Evolutionary conservation across 2,888 invertebrate species (phyloP).

Genomic region (Geophilus truncorum): DNA sequence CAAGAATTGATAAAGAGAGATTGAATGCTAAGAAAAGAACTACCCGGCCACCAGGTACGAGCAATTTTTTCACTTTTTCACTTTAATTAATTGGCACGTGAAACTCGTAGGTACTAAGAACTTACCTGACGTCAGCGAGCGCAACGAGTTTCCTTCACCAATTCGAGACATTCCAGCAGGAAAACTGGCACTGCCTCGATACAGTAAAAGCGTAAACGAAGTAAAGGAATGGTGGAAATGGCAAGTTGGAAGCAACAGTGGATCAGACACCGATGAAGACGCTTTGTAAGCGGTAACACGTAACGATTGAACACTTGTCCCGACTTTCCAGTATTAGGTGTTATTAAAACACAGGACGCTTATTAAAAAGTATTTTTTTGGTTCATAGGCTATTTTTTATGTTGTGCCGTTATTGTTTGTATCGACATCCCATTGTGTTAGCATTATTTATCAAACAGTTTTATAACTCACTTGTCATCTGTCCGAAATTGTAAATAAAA

Average conservation of each 20-base stretch:
- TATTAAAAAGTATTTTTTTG: not conserved
- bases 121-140: conserved; percentile 57
- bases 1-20: conserved; percentile 46
- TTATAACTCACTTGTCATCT: not conserved
- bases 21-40: conserved; percentile 47
- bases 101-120: conserved; percentile 41
- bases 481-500: not conserved
- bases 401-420: conserved; percentile 5
- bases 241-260: conserved; percentile 58
- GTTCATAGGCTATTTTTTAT: not conserved
- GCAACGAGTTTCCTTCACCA: conserved; percentile 40
- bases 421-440: not conserved
- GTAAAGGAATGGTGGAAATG: conserved; percentile 81
- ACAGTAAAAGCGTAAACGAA: conserved; percentile 61
- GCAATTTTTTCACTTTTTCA: not conserved
- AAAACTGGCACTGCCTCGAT: conserved; percentile 50
- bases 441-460: not conserved
- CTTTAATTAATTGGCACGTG: not conserved
- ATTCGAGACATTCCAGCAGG: conserved; percentile 31
- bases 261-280: conserved; percentile 38
- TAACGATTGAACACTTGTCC: not conserved
- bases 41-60: conserved; percentile 43
- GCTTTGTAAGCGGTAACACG: not conserved
- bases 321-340: not conserved
- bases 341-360: not conserved